These are phyloP conservation scores for Anser cygnoides DNA, from an alignment of 2,113 vertebrate species.

Conservation along the genomic window DNA sequence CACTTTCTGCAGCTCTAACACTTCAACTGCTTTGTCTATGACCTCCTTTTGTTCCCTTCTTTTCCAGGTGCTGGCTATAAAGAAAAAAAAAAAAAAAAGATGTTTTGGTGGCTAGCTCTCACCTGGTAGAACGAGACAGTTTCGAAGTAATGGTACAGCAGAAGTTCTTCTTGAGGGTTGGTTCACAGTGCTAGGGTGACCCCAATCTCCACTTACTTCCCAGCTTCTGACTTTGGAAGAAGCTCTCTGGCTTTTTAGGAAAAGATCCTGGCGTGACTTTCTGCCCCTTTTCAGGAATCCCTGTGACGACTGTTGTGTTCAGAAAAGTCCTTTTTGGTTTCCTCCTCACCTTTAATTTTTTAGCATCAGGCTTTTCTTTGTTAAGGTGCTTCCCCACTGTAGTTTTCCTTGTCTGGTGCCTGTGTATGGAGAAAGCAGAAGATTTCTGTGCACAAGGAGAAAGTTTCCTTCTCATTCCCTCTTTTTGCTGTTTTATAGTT, in stretches of 20 bases:
- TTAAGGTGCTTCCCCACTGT: conserved; percentile 55
- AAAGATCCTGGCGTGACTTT: conserved; percentile 27
- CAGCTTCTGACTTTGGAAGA: conserved; percentile 11
- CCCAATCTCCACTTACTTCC: conserved; percentile 13
- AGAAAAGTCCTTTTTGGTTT: conserved; percentile 38
- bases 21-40: neutral
- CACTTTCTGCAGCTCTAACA: neutral
- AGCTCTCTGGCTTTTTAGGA: conserved; percentile 15
- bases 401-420: conserved; percentile 54
- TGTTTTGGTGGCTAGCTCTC: conserved; percentile 42
- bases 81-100: neutral
- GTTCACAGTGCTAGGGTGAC: conserved; percentile 25
- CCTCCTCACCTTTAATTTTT: conserved; percentile 42
- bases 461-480: conserved; percentile 60
- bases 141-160: conserved; percentile 42
- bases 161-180: neutral
- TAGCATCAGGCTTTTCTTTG: conserved; percentile 56
- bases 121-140: conserved; percentile 39
- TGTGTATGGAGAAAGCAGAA: conserved; percentile 32
- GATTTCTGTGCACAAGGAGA: conserved; percentile 47
- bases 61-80: conserved; percentile 3
- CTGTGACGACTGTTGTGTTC: conserved; percentile 11
- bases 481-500: conserved; percentile 62
- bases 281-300: conserved; percentile 35
- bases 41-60: neutral